Conservation (phyloP, 2,888 invertebrate genomes). For the Tolmerus cingulatus region DNA sequence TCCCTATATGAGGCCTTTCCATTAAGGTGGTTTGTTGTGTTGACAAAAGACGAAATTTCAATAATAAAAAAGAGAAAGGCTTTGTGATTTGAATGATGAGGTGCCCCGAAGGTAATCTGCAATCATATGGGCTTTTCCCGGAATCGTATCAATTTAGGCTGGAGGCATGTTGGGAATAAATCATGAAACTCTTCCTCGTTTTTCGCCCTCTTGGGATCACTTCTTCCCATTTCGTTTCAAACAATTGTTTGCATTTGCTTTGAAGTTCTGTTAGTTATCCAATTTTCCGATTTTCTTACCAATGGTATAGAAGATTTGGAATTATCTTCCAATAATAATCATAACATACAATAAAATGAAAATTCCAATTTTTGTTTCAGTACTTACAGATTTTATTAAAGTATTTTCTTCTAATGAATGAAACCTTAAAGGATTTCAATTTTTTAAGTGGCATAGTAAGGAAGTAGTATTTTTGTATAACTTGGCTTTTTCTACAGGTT, state of each 20-base stretch:
- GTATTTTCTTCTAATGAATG: too few relatives aligned
- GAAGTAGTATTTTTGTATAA: too few relatives aligned
- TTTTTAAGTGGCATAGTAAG: too few relatives aligned
- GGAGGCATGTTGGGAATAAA: not conserved
- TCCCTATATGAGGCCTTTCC: not conserved
- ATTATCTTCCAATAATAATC: too few relatives aligned
- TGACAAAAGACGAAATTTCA: not conserved
- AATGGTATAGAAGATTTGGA: not conserved
- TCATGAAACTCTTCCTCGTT: not conserved
- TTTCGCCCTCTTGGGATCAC: not conserved
- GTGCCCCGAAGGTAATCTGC: not conserved
- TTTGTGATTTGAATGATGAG: not conserved
- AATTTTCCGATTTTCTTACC: not conserved
- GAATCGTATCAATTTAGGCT: not conserved
- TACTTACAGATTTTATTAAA: too few relatives aligned
- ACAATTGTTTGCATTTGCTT: not conserved
- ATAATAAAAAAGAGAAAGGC: not conserved
- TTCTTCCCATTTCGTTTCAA: not conserved
- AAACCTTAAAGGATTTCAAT: too few relatives aligned
- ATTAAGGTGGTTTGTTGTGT: not conserved
- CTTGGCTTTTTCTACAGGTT: too few relatives aligned
- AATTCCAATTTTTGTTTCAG: too few relatives aligned
- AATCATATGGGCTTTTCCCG: not conserved
- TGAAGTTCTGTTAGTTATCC: not conserved
- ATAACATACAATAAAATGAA: too few relatives aligned